Conservation (phyloP, 2,888 invertebrate genomes). For the Cylindroiulus punctatus region DNA sequence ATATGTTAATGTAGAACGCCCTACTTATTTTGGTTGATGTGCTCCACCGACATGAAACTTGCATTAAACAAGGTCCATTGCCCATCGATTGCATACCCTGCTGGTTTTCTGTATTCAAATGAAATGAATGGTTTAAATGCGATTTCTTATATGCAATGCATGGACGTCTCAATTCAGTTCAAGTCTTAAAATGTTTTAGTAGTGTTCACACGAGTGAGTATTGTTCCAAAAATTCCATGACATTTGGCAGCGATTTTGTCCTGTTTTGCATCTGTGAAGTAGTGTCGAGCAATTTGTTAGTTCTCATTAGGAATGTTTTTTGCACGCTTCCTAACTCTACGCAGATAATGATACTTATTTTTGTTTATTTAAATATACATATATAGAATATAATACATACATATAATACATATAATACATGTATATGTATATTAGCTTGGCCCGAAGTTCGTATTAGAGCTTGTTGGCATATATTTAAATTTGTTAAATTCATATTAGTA, state of each 20-base stretch:
- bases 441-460: no score
- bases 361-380: no score
- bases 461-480: no score
- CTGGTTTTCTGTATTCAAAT: background rate
- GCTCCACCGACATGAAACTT: background rate
- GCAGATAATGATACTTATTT: background rate
- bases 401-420: no score
- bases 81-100: background rate
- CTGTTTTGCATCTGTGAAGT: background rate
- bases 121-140: background rate
- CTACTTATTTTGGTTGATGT: no score
- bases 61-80: background rate
- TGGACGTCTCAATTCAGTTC: background rate
- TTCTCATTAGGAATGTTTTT: background rate
- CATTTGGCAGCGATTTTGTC: background rate
- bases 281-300: background rate
- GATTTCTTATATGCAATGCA: background rate
- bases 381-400: no score
- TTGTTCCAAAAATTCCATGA: conserved; percentile 1
- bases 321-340: background rate
- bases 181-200: background rate
- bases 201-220: conserved; percentile 14
- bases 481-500: no score
- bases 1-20: no score
- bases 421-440: no score